Evolutionary conservation across 2,113 vertebrate genomes (phyloP).

Genomic region (Mustela lutreola): DNA sequence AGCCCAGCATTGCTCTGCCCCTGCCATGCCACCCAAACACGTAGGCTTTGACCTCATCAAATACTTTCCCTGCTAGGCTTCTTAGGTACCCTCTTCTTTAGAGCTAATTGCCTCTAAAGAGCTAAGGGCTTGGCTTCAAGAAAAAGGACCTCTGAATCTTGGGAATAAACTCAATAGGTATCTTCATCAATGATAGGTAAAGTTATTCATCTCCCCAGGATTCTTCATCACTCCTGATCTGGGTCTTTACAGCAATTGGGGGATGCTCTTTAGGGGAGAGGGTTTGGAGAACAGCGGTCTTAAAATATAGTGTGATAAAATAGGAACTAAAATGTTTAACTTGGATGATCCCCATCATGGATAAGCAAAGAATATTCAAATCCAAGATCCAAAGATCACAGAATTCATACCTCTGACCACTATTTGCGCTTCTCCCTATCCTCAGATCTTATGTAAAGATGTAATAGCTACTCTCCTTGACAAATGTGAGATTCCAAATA

Average conservation of each 20-base stretch:
- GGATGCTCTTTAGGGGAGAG: not conserved
- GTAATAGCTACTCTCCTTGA: not conserved
- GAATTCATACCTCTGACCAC: not conserved
- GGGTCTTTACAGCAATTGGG: not conserved
- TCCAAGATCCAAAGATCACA: not conserved
- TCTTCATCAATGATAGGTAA: not conserved
- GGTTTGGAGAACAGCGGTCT: not conserved
- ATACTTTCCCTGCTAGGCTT: not conserved
- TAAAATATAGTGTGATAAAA: not conserved
- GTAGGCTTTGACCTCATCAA: not conserved
- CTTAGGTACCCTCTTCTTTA: not conserved
- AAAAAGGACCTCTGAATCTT: not conserved
- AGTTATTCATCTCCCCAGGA: not conserved
- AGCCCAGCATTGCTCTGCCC: not conserved
- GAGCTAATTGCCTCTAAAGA: not conserved
- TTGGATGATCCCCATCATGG: not conserved
- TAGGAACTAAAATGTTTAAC: not conserved
- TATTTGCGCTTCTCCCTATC: not conserved
- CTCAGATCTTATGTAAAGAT: not conserved
- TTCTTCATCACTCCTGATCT: not conserved
- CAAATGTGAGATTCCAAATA: not conserved
- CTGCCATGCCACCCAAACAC: not conserved
- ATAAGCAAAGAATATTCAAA: conserved; percentile 41
- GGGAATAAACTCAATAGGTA: not conserved
- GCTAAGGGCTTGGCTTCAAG: not conserved